A percentile compares a stretch with the other conserved stretches of the same genome.
phyloP scores from a whole-genome alignment of 1,140 invertebrate species.

The Brachionus angularis region DNA sequence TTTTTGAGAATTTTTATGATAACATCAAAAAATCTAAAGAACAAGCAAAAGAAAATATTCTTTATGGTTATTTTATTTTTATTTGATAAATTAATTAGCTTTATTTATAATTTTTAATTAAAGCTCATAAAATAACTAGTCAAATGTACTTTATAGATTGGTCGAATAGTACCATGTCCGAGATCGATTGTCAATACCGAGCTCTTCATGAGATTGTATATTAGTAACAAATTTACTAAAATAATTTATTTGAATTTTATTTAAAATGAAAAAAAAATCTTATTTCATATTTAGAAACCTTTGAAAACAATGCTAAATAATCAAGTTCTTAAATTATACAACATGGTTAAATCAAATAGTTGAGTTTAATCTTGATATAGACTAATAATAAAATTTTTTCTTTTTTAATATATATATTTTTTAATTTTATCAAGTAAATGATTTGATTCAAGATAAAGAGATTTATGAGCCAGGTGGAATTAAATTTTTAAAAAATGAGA shows the following conservation, averaged over 20 bases:
- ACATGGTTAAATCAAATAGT: slow-evolving; percentile 19
- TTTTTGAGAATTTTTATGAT: slow-evolving; percentile 29
- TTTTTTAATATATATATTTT: too few relatives aligned
- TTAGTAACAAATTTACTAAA: slow-evolving; percentile 30
- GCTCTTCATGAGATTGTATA: slow-evolving; percentile 41
- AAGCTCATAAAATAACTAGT: slow-evolving; percentile 40
- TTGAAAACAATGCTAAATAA: slow-evolving; percentile 18
- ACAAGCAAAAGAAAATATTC: slow-evolving; percentile 28
- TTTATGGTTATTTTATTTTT: too few relatives aligned
- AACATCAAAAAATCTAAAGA: slow-evolving; percentile 30
- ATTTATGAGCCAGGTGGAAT: slow-evolving; percentile 3
- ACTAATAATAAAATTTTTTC: too few relatives aligned
- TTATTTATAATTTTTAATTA: too few relatives aligned
- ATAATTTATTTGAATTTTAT: not conserved
- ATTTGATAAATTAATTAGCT: too few relatives aligned
- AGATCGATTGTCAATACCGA: slow-evolving; percentile 36
- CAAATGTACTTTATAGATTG: slow-evolving; percentile 36
- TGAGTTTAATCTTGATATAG: too few relatives aligned
- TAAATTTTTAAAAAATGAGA: slow-evolving; percentile 30
- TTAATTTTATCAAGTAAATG: not conserved
- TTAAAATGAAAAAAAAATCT: not conserved
- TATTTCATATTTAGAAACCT: not conserved
- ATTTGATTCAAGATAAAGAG: not conserved
- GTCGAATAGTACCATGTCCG: slow-evolving; percentile 1
- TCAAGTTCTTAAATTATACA: slow-evolving; percentile 8